phyloP scores from a whole-genome alignment of 2,113 vertebrate species.

The Raphicerus campestris region DNA sequence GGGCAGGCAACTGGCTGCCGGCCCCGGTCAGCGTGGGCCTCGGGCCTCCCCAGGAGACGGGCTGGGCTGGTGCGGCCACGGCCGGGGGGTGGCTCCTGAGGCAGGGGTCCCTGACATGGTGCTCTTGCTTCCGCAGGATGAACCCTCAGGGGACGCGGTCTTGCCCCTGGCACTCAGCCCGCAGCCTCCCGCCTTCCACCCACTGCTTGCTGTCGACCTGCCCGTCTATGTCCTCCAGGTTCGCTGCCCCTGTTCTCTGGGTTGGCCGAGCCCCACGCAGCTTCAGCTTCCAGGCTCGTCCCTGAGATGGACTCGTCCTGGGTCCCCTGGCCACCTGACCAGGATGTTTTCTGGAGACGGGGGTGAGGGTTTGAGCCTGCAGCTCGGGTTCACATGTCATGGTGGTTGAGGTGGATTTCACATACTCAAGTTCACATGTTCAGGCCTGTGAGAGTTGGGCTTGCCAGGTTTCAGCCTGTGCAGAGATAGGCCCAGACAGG shows the following conservation, averaged over 20 bases:
- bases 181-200: constrained; percentile 88
- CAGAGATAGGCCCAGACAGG: not conserved
- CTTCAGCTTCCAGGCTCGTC: not conserved
- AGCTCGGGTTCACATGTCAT: not conserved
- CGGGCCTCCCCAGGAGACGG: not conserved
- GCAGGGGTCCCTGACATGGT: not conserved
- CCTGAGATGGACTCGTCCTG: not conserved
- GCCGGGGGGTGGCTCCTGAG: not conserved
- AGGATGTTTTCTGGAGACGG: not conserved
- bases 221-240: constrained; percentile 96
- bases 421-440: not conserved
- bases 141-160: constrained; percentile 88
- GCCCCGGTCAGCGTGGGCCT: not conserved
- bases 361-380: not conserved
- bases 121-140: constrained; percentile 82
- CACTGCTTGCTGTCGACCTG: constrained; percentile 91
- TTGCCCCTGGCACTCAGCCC: constrained; percentile 89
- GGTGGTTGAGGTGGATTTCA: not conserved
- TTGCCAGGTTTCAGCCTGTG: not conserved
- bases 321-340: not conserved
- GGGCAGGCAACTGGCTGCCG: not conserved
- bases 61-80: rapidly evolving
- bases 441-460: not conserved
- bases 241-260: not conserved
- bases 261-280: not conserved